Evolutionary conservation across 2,113 vertebrate species (phyloP).

Genomic region (Gambusia holbrooki): DNA sequence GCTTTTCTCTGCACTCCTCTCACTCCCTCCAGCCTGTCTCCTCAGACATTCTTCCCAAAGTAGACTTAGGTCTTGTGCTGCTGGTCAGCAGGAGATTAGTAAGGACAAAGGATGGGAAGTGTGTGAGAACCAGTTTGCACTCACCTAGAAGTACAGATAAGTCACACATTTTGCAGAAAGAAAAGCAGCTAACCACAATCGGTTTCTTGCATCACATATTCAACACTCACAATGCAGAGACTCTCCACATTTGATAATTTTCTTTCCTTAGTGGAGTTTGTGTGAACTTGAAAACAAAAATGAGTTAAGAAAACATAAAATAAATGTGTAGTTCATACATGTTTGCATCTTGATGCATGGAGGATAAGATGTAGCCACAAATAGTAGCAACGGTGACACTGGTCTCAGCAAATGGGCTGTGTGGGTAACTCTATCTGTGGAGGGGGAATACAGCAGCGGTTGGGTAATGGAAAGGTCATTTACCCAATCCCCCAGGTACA

Average conservation of each 20-base stretch:
- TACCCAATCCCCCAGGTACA: constrained; percentile 76
- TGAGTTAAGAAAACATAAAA: background rate
- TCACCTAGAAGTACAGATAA: constrained; percentile 11
- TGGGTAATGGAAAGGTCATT: constrained; percentile 83
- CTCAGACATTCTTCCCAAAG: constrained; percentile 36
- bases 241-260: too few relatives aligned
- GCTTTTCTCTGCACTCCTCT: constrained; percentile 32
- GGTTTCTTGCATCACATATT: constrained; percentile 11
- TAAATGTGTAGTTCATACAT: background rate
- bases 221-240: background rate
- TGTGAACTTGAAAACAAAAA: background rate
- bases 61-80: constrained; percentile 51
- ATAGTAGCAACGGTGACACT: constrained; percentile 55
- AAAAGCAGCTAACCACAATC: constrained; percentile 1
- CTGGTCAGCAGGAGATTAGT: constrained; percentile 64
- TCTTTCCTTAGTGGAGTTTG: background rate
- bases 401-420: constrained; percentile 62
- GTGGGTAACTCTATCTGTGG: constrained; percentile 75
- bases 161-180: constrained; percentile 12
- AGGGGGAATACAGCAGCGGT: constrained; percentile 74
- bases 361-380: constrained; percentile 41
- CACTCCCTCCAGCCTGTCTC: constrained; percentile 2
- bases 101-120: constrained; percentile 49
- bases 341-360: background rate
- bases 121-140: constrained; percentile 65